Evolutionary conservation across 2,113 vertebrate species (phyloP), one percentile per base, ranked within the genome.

Genomic region (Passer montanus): DNA sequence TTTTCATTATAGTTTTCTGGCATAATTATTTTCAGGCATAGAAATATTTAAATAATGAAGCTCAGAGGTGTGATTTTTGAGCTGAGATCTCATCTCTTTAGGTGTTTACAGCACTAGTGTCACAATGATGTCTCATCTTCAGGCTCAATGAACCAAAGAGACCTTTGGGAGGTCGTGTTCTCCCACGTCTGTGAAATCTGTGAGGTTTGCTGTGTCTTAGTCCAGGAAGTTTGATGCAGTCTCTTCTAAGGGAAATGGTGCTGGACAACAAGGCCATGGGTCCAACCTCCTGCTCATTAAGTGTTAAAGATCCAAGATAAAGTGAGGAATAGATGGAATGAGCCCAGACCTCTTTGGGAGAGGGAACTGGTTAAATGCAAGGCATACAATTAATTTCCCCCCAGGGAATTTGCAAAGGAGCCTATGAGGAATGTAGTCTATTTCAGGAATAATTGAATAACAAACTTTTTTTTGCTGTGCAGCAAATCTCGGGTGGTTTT

Each of bases 1-100:
- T 56, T 96, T 84, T 63, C 43, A 7, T 27, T 9, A 33, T 63
- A 62, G 41, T 69, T 89, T 64, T 78, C 83, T 35, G 20, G 33
- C 28, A 60, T 76, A 87, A 95, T 95, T 93, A 78, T 56, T 87
- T 92, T 87, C 90, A 92, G 37, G 11, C 31, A 41, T 13, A 39
- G 49, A 90, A 86, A 70, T 67, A 89, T 87, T 96, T 94, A 90
- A 94, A 83, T 95, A 94, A 94, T 55, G 74, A 86, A 69, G 74
- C 20, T 85, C 49, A n/a, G 74, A 87, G n/a, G 66, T 1, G 3
- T 81, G 66, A 76, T 82, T 92, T 92, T 39, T 46, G 67, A 92
- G 52, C 72, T 63, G 60, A 67, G 77, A 89, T 92, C 53, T 89
- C 55, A 75, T 74, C 66, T 89, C 5, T 58, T 76, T 60, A 78